Evolutionary conservation across 1,140 invertebrate species (phyloP), one percentile per base, ranked within the genome.

Genomic region (Branchinecta lynchi): DNA sequence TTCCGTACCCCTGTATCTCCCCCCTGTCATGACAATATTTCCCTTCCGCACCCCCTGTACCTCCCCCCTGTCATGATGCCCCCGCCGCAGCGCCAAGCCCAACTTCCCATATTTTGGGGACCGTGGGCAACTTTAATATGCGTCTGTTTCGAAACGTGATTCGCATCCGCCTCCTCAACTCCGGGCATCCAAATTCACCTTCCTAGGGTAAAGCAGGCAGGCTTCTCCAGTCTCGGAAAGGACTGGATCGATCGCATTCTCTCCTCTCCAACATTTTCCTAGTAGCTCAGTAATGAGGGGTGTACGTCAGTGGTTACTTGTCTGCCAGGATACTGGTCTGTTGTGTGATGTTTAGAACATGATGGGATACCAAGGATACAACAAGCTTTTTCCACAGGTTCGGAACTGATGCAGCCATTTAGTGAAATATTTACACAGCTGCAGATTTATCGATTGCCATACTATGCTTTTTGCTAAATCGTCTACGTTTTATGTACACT

Each of bases 361-460:
- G 84, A 88, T 89, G 81, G 87, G 87, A 77, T 90, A 90, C 81
- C 84, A 86, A 76, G 89, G 88, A 81, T 90, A 90, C 83, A 90
- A 90, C 82, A 92, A 90, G 82, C 84, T 90, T 76, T 90, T 90
- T 78, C 89, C 89, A 72, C 89, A 92, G 89, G 89, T 90, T 80
- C 78, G 77, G 32, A 7, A 17, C 44, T 17, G 51, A 20, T 32
- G 5, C 32, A 32, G 32, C 32, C 32, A 32, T 32, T 3, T 32
- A 32, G 32, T 32, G 1, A 32, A 32, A 32, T 32, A 32, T 32
- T 32, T 3, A 3, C 32, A 32, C 32, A 32, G 32, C 32, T 32
- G 32, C 32, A 32, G 32, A 32, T 32, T 32, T 32, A 3, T 1
- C 32, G 5, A 32, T 32, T 5, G 32, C 5, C 32, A 32, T 32